A percentile compares a stretch with the other conserved stretches of the same genome.
phyloP scores from a whole-genome alignment of 2,797 vertebrate genomes.

The Hoplostethus atlanticus region DNA sequence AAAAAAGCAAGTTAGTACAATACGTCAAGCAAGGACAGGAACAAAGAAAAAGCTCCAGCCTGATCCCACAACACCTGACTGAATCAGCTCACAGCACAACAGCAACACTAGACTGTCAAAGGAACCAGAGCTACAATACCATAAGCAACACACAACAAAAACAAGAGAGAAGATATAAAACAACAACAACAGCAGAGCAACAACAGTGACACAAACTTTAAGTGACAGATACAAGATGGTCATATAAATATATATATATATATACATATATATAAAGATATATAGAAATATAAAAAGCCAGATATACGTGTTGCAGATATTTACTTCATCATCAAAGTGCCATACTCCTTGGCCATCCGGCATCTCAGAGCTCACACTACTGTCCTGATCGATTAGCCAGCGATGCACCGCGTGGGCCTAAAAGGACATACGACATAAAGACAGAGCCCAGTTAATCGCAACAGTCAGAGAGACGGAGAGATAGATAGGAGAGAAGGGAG shows the following conservation, averaged over 20 bases:
- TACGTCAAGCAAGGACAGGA: slow-evolving; percentile 79
- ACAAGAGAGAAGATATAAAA: slow-evolving; percentile 75
- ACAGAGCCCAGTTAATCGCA: slow-evolving; percentile 86
- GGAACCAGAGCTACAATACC: slow-evolving; percentile 82
- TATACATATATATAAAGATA: slow-evolving; percentile 61
- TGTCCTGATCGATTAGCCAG: slow-evolving; percentile 91
- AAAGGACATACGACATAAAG: slow-evolving; percentile 89
- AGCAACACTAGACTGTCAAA: slow-evolving; percentile 83
- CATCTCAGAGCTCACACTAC: slow-evolving; percentile 91
- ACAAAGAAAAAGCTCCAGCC: slow-evolving; percentile 81
- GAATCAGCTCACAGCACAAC: slow-evolving; percentile 84
- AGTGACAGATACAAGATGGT: slow-evolving; percentile 83
- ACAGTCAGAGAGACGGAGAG: slow-evolving; percentile 65
- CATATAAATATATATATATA: slow-evolving; percentile 78
- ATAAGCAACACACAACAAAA: slow-evolving; percentile 80
- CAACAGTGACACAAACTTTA: slow-evolving; percentile 82
- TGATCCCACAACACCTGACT: slow-evolving; percentile 79
- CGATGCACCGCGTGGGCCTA: slow-evolving; percentile 89
- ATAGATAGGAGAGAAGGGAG: slow-evolving; percentile 42
- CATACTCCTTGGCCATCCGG: slow-evolving; percentile 90
- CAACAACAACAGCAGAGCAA: slow-evolving; percentile 81
- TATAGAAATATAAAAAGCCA: slow-evolving; percentile 80
- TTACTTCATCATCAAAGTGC: slow-evolving; percentile 92
- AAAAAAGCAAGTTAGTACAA: slow-evolving; percentile 74
- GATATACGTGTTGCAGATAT: slow-evolving; percentile 89